A percentile compares a stretch with the other conserved stretches of the same genome.
Conservation (phyloP, 1,140 invertebrate species). For the Pristionchus pacificus region DNA sequence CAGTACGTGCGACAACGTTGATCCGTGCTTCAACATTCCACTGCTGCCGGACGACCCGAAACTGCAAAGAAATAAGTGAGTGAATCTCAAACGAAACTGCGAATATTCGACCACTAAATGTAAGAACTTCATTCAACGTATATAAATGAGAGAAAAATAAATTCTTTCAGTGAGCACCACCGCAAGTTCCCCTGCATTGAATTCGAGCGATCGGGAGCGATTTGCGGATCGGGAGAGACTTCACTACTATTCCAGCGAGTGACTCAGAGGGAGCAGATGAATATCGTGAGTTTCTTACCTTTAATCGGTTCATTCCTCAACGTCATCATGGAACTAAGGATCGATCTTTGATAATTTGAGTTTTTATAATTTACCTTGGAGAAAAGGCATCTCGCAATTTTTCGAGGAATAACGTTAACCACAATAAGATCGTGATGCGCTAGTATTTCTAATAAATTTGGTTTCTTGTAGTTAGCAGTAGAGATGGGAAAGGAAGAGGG, state of each 20-base stretch:
- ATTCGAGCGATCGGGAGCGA: slow-evolving; percentile 82
- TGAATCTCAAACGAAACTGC: too few species aligned
- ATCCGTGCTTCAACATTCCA: slow-evolving; percentile 95
- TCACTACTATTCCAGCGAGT: slow-evolving; percentile 82
- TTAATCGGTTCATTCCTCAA: background rate
- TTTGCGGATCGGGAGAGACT: slow-evolving; percentile 94
- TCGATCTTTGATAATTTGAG: too few species aligned
- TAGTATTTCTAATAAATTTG: too few species aligned
- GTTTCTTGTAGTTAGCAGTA: too few species aligned
- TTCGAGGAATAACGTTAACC: too few species aligned
- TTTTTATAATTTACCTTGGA: too few species aligned
- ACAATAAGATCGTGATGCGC: too few species aligned
- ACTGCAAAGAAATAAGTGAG: slow-evolving; percentile 17
- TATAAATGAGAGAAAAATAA: background rate
- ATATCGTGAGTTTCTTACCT: slow-evolving; percentile 59
- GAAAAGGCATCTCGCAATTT: too few species aligned
- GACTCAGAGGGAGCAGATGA: slow-evolving; percentile 87
- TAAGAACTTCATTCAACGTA: background rate
- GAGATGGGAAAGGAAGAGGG: too few species aligned
- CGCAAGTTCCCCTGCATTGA: slow-evolving; percentile 74
- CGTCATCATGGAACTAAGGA: too few species aligned
- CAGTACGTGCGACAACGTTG: slow-evolving; percentile 80
- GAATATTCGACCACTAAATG: background rate
- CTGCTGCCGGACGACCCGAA: slow-evolving; percentile 75
- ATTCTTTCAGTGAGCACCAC: slow-evolving; percentile 59